Conservation (phyloP, 1,140 invertebrate species). For the Leptinotarsa undecemlineata region DNA sequence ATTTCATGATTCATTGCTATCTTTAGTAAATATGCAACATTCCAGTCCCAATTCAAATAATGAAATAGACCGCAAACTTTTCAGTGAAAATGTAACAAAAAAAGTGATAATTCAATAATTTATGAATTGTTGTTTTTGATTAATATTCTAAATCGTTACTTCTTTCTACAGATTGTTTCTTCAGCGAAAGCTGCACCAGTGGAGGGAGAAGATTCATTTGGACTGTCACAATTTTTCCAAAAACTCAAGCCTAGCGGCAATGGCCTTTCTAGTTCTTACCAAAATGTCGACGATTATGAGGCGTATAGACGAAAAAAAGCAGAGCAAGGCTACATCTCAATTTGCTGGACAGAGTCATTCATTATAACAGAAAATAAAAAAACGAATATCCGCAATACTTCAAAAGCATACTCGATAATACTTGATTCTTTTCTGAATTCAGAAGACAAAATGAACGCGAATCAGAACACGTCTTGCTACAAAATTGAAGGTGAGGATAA, state of each 20-base stretch:
- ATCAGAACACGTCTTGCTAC: constrained; percentile 10
- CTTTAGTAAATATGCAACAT: no score
- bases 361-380: constrained; percentile 23
- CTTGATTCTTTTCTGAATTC: constrained; percentile 2
- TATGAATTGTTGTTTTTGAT: no score
- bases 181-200: no score
- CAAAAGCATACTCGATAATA: constrained; percentile 12
- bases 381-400: background rate
- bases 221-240: no score
- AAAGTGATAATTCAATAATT: no score
- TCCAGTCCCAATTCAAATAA: no score
- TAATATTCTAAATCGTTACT: no score
- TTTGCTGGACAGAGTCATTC: constrained; percentile 21
- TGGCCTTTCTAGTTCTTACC: background rate
- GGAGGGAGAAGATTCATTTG: no score
- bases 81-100: no score
- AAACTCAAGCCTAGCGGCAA: background rate
- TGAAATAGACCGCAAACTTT: no score
- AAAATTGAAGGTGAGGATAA: background rate
- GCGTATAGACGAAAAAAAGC: background rate
- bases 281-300: background rate
- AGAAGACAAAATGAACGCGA: background rate
- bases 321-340: background rate
- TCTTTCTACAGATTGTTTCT: no score
- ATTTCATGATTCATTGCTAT: no score